Base-by-base conservation (phyloP, 2,888 invertebrate species). In the Isotomurus palustris region DNA sequence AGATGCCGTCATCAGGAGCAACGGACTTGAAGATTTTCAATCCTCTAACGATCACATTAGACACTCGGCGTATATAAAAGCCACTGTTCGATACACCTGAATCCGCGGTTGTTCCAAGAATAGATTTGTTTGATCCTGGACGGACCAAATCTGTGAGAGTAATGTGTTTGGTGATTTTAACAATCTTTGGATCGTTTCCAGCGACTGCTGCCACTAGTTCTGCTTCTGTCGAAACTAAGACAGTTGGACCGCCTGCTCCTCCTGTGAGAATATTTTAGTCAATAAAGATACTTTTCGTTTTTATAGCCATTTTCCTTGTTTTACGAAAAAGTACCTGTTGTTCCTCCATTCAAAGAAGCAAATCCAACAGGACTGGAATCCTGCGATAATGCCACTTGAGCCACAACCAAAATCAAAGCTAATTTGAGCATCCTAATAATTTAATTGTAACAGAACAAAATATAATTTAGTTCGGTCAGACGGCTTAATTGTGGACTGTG, bases 31-130 rank as follows among this genome's bases (percentile, higher is more conserved):
- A 57, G 32, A 57, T 57, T 17, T 32, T 21, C 0, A 57, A 41
- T 28, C 57, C 57, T 2, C 57, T 36, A 29, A 57, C 47, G 29
- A 57, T 57, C 6, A 57, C 57, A 24, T 57, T 57, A 17, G 29
- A 25, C 36, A 47, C n/a, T 2, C 57, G 14, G 21, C 52, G 45
- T 19, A 57, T 52, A 32, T 57, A 57, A 27, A 57, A 57, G 24
- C 57, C 57, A 41, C 38, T 28, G 1, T 47, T 47, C 14, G 40
- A 17, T 1, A 57, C 41, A 2, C 53, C 57, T 1, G 57, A n/a
- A 12, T 2, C 8, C 1, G 35, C 12, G 19, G 4, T 47, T 1
- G 47, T 24, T 1, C 57, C 57, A 1, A 57, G 40, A 53, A 57
- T 57, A 1, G 57, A 52, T 32, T 57, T 57, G 22, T 57, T 57